Evolutionary conservation across 2,888 invertebrate genomes (phyloP).

Genomic region (Belgica antarctica): DNA sequence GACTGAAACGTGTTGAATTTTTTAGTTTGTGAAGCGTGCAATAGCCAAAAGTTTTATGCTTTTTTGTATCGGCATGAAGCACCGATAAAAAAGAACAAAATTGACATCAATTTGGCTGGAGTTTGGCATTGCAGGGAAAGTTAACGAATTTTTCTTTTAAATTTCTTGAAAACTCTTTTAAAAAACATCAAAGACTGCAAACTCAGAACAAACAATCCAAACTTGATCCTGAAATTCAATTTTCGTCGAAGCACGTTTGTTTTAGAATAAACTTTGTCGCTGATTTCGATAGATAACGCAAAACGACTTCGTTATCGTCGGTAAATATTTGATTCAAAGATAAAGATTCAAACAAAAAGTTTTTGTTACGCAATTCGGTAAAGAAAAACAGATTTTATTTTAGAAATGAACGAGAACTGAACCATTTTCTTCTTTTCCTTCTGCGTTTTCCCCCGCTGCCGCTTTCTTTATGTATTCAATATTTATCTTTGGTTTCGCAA

Average conservation of each 20-base stretch:
- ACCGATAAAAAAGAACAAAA: too few relatives aligned
- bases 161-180: too few relatives aligned
- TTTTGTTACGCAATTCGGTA: neutral
- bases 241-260: slow-evolving; percentile 9
- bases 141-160: too few relatives aligned
- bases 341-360: neutral
- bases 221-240: slow-evolving; percentile 20
- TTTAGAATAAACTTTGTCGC: slow-evolving; percentile 17
- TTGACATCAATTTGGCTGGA: too few relatives aligned
- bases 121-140: too few relatives aligned
- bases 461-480: neutral
- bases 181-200: too few relatives aligned
- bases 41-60: too few relatives aligned
- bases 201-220: too few relatives aligned
- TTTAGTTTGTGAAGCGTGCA: neutral
- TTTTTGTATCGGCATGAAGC: too few relatives aligned
- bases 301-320: slow-evolving; percentile 27
- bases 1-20: neutral
- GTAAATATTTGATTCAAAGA: slow-evolving; percentile 32
- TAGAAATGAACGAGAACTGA: neutral
- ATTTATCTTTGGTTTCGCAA: slow-evolving; percentile 26
- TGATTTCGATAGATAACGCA: slow-evolving; percentile 31
- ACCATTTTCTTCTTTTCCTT: neutral
- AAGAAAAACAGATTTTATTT: slow-evolving; percentile 15
- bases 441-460: neutral